Evolutionary conservation across 2,113 vertebrate genomes (phyloP).

Genomic region (Poeciliopsis retropinna): DNA sequence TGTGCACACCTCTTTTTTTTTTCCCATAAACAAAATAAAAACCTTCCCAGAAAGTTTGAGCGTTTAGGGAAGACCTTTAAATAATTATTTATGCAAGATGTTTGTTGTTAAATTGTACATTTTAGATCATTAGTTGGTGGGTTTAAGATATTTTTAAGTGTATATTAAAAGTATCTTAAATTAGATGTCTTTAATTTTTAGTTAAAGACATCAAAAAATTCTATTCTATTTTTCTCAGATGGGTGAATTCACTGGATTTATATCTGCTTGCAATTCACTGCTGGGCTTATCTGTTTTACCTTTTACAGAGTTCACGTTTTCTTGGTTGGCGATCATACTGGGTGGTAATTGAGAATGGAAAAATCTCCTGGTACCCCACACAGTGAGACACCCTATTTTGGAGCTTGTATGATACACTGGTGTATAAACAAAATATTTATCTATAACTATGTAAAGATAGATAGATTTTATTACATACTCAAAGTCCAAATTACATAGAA

Average conservation of each 20-base stretch:
- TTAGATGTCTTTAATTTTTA: too few species aligned
- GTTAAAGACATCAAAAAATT: too few species aligned
- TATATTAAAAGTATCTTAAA: too few species aligned
- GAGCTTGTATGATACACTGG: too few species aligned
- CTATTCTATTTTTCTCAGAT: not conserved
- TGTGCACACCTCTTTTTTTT: not conserved
- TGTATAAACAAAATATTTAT: not conserved
- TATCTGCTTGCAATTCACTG: not conserved
- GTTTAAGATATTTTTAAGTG: too few species aligned
- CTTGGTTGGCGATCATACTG: constrained; percentile 90
- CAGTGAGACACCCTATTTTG: constrained; percentile 80
- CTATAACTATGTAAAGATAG: not conserved
- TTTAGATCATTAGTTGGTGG: not conserved
- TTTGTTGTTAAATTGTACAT: not conserved
- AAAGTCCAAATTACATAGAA: too few species aligned
- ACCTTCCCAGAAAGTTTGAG: not conserved
- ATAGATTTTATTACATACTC: too few species aligned
- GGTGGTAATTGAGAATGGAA: constrained; percentile 90
- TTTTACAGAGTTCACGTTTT: constrained; percentile 85
- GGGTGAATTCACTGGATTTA: not conserved
- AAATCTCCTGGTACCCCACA: constrained; percentile 90
- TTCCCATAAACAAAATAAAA: not conserved
- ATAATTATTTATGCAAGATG: not conserved
- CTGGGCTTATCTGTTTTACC: not conserved
- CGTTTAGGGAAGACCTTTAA: not conserved